Percentiles rank a stretch among this genome's conserved stretches.
These are phyloP conservation scores for Rhynchomys soricoides DNA, from an alignment of 2,113 vertebrate genomes.

Conservation along the genomic window DNA sequence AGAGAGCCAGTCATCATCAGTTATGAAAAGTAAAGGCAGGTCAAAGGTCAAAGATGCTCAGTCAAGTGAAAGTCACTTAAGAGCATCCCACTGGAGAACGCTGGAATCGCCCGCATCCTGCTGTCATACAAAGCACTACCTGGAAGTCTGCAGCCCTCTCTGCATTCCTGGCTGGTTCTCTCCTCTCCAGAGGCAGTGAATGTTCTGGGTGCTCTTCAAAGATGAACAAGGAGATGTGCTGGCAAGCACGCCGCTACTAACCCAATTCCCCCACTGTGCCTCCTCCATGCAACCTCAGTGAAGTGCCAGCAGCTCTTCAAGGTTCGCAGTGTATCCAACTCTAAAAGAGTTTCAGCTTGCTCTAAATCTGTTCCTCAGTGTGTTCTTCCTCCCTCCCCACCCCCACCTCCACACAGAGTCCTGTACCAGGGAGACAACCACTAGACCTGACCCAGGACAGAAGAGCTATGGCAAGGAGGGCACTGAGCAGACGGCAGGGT, in stretches of 20 bases:
- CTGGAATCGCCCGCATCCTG: rapidly evolving
- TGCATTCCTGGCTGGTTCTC: not conserved
- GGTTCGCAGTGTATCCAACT: not conserved
- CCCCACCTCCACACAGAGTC: not conserved
- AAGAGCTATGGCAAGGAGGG: not conserved
- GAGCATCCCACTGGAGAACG: not conserved
- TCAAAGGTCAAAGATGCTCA: not conserved
- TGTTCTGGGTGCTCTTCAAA: no score
- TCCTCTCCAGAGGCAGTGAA: no score
- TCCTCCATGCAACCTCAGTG: not conserved
- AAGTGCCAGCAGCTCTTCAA: no score
- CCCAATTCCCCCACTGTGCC: rapidly evolving
- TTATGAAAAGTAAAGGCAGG: not conserved
- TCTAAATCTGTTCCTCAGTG: no score
- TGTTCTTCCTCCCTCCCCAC: no score
- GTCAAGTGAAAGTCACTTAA: not conserved
- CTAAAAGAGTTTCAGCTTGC: not conserved
- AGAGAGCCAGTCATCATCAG: rapidly evolving
- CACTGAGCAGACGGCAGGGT: not conserved
- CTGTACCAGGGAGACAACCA: not conserved
- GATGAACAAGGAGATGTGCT: no score
- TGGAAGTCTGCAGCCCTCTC: not conserved
- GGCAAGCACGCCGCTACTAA: no score
- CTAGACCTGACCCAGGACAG: not conserved
- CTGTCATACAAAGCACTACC: not conserved